Evolutionary conservation across 2,888 invertebrate species (phyloP).

Genomic region (Halocaridina rubra): DNA sequence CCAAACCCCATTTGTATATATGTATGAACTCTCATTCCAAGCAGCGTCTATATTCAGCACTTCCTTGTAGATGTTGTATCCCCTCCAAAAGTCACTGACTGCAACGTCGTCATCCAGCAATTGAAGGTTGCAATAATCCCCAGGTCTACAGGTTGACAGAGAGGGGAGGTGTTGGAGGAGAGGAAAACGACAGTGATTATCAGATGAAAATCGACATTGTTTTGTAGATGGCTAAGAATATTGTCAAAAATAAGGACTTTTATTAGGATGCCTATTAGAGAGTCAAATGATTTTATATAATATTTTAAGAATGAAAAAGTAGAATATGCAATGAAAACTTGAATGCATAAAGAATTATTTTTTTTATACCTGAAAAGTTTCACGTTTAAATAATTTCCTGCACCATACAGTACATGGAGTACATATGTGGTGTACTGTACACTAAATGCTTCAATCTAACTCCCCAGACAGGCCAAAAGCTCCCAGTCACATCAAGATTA

Average conservation of each 20-base stretch:
- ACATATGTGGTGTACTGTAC: too few relatives aligned
- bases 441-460: too few relatives aligned
- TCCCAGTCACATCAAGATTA: too few relatives aligned
- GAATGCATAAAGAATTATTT: too few relatives aligned
- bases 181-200: not conserved
- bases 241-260: not conserved
- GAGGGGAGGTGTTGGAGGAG: not conserved
- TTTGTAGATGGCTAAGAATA: not conserved
- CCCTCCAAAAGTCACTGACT: not conserved
- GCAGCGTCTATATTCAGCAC: not conserved
- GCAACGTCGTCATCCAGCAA: not conserved
- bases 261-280: too few relatives aligned
- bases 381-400: too few relatives aligned
- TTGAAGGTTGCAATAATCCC: not conserved
- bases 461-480: too few relatives aligned
- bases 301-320: too few relatives aligned
- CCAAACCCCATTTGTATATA: not conserved
- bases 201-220: not conserved
- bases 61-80: not conserved
- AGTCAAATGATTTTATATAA: too few relatives aligned
- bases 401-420: too few relatives aligned
- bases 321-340: too few relatives aligned
- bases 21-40: not conserved
- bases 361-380: too few relatives aligned
- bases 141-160: not conserved